These are phyloP conservation scores for Pristis pectinata DNA, from an alignment of 2,797 vertebrate genomes.

Conservation along the genomic window DNA sequence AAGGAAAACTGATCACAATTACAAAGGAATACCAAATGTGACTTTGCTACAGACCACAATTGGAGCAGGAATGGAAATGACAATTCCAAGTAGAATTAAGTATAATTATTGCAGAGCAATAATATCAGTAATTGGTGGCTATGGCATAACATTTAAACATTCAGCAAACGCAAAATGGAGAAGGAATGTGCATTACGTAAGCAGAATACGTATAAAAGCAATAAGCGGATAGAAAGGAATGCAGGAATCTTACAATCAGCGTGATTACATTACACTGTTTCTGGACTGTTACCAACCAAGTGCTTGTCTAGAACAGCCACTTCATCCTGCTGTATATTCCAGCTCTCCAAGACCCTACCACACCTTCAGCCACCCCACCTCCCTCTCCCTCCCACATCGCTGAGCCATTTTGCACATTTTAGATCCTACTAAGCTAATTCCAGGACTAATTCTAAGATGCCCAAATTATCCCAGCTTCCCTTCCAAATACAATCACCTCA, in stretches of 20 bases:
- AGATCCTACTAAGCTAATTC: background rate
- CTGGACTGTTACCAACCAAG: background rate
- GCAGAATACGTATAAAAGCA: background rate
- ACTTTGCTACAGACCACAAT: slow-evolving; percentile 17
- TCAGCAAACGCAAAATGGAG: background rate
- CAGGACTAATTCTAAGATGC: background rate
- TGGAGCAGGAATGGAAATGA: slow-evolving; percentile 7
- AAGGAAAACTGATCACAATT: slow-evolving; percentile 7
- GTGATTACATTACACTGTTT: background rate
- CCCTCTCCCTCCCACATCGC: background rate
- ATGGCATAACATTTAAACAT: background rate
- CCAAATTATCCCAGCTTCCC: background rate
- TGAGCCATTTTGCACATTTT: background rate
- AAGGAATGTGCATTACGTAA: background rate
- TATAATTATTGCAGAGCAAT: slow-evolving; percentile 14
- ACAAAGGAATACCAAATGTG: slow-evolving; percentile 23
- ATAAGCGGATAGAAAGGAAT: background rate
- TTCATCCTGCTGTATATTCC: background rate
- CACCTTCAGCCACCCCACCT: too few species aligned
- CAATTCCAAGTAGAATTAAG: background rate
- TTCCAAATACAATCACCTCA: background rate
- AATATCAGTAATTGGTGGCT: background rate
- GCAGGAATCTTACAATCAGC: background rate
- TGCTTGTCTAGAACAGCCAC: background rate
- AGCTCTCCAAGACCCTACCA: too few species aligned